Conservation (phyloP, 2,888 invertebrate species). For the Drosophila ochracea region DNA sequence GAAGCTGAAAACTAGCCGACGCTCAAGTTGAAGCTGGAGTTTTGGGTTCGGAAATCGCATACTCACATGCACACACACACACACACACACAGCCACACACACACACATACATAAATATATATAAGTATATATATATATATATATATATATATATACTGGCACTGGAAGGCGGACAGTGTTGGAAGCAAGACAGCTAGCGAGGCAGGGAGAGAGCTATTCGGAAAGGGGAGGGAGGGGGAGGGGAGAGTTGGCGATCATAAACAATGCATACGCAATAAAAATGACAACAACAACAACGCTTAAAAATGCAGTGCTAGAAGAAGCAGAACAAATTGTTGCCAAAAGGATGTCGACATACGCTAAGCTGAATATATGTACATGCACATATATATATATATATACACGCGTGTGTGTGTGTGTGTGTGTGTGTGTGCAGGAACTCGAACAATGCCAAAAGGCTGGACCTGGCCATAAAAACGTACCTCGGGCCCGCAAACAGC, state of each 20-base stretch:
- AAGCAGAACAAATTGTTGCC: constrained; percentile 59
- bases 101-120: neutral
- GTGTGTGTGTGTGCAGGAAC: constrained; percentile 7
- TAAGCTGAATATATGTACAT: constrained; percentile 13
- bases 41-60: constrained; percentile 63
- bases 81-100: too few species aligned
- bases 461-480: constrained; percentile 19
- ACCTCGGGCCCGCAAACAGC: constrained; percentile 4
- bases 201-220: neutral
- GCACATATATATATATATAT: neutral
- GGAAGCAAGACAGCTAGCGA: neutral
- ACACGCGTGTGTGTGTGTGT: neutral
- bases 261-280: constrained; percentile 44
- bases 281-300: constrained; percentile 44
- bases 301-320: constrained; percentile 14
- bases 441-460: constrained; percentile 48
- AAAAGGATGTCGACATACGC: constrained; percentile 48
- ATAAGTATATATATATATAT: too few species aligned
- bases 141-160: neutral
- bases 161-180: constrained; percentile 25
- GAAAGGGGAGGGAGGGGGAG: neutral
- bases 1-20: constrained; percentile 35
- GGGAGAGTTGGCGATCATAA: constrained; percentile 27
- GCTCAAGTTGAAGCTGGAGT: constrained; percentile 20
- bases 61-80: constrained; percentile 21